Percentiles rank a stretch among this genome's conserved stretches.
phyloP scores from a whole-genome alignment of 2,797 vertebrate species.

The Hozukius guyotensis region DNA sequence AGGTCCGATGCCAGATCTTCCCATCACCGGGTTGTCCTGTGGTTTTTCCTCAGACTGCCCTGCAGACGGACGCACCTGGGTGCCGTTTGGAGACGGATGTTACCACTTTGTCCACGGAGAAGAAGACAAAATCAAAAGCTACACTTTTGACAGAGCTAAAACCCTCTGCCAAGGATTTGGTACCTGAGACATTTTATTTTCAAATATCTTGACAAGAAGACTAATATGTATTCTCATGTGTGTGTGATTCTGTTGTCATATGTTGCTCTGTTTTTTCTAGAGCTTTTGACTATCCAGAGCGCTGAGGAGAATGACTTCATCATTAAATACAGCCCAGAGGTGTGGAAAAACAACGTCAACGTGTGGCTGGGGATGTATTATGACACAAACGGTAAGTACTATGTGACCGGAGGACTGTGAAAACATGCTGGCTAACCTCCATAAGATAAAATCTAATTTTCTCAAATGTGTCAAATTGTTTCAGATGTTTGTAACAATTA shows the following conservation, averaged over 20 bases:
- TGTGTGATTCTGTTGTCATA: neutral
- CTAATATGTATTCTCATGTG: neutral
- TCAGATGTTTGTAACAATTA: neutral
- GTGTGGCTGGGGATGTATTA: conserved; percentile 90
- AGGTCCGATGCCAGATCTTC: neutral
- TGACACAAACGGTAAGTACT: conserved; percentile 86
- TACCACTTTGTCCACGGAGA: conserved; percentile 84
- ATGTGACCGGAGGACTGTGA: conserved; percentile 14
- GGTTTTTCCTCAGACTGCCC: conserved; percentile 78
- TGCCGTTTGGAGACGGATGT: conserved; percentile 73
- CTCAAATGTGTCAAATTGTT: neutral
- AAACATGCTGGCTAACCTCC: neutral
- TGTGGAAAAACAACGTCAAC: conserved; percentile 84
- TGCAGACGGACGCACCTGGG: conserved; percentile 82
- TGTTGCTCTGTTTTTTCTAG: conserved; percentile 44
- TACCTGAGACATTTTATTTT: conserved; percentile 29
- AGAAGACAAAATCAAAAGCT: conserved; percentile 79
- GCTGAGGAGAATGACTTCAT: conserved; percentile 86
- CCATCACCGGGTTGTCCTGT: neutral
- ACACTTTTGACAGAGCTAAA: conserved; percentile 73
- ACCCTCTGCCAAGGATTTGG: conserved; percentile 76
- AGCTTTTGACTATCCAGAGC: conserved; percentile 86
- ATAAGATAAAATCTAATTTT: too few species aligned
- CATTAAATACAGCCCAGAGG: conserved; percentile 79
- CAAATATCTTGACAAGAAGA: neutral